Conservation (phyloP, 2,888 invertebrate species). For the Endomychus coccineus region DNA sequence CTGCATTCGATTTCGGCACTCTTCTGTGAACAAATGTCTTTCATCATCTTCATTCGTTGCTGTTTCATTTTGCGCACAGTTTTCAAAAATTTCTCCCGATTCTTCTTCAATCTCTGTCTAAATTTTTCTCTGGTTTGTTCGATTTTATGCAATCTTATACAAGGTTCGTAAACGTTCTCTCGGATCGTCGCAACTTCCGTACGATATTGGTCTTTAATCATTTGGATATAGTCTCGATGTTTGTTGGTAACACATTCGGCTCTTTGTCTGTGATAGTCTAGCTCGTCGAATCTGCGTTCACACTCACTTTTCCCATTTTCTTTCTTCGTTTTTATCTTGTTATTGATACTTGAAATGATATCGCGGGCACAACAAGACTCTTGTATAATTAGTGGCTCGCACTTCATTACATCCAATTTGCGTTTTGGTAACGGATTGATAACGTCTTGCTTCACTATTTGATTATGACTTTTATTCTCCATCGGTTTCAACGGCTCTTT, state of each 20-base stretch:
- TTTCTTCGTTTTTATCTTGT: not conserved
- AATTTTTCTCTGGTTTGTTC: constrained; percentile 28
- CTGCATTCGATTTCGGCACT: constrained; percentile 17
- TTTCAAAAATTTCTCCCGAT: constrained; percentile 27
- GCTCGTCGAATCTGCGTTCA: constrained; percentile 29
- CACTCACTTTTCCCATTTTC: constrained; percentile 32
- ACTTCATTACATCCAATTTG: too few species aligned
- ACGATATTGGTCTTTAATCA: constrained; percentile 24
- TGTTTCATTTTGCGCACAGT: constrained; percentile 28
- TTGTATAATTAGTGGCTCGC: too few species aligned
- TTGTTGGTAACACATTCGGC: constrained; percentile 23
- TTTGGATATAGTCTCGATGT: constrained; percentile 26
- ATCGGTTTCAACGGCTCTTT: too few species aligned
- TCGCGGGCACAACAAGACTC: too few species aligned
- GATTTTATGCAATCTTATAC: constrained; percentile 25
- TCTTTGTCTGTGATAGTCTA: constrained; percentile 18
- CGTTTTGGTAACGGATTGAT: too few species aligned
- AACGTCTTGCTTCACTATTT: not conserved
- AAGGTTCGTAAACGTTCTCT: constrained; percentile 24
- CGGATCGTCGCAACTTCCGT: constrained; percentile 26
- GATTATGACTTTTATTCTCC: not conserved
- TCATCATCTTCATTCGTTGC: constrained; percentile 24
- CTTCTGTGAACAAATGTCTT: constrained; percentile 24
- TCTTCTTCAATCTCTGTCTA: constrained; percentile 24
- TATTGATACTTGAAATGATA: too few species aligned